Evolutionary conservation across 2,797 vertebrate species (phyloP).

Genomic region (Huso huso): DNA sequence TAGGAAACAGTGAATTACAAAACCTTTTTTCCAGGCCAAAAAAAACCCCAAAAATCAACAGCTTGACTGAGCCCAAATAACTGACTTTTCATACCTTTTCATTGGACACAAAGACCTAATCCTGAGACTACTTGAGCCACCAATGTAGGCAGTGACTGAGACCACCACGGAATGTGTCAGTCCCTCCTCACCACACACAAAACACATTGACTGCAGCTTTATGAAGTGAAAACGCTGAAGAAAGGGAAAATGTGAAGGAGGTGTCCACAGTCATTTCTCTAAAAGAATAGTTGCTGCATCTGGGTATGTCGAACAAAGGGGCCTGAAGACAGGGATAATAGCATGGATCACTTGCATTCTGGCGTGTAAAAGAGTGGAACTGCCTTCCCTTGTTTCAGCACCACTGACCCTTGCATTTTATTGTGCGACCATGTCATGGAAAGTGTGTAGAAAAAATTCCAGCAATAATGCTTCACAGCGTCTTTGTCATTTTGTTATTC

Average conservation of each 20-base stretch:
- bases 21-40: constrained; percentile 50
- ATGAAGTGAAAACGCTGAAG: constrained; percentile 87
- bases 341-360: constrained; percentile 76
- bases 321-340: constrained; percentile 71
- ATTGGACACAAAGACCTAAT: constrained; percentile 86
- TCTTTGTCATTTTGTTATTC: constrained; percentile 46
- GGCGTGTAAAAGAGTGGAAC: constrained; percentile 67
- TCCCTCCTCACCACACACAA: constrained; percentile 80
- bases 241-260: constrained; percentile 81
- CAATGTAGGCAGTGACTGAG: constrained; percentile 81
- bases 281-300: constrained; percentile 74
- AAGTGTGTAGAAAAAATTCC: constrained; percentile 67
- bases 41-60: constrained; percentile 72
- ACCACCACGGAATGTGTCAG: constrained; percentile 85
- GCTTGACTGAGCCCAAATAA: constrained; percentile 97
- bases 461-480: constrained; percentile 33
- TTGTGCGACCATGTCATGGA: constrained; percentile 76
- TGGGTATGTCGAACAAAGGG: constrained; percentile 80
- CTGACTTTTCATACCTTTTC: constrained; percentile 98
- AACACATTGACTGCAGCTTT: constrained; percentile 94
- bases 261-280: constrained; percentile 79
- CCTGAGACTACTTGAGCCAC: constrained; percentile 90
- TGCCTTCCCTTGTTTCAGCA: constrained; percentile 75
- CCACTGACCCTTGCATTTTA: constrained; percentile 81
- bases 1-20: constrained; percentile 74